Percentiles rank a stretch among this genome's conserved stretches.
Conservation (phyloP, 1,140 invertebrate species). For the Lithobius niger region DNA sequence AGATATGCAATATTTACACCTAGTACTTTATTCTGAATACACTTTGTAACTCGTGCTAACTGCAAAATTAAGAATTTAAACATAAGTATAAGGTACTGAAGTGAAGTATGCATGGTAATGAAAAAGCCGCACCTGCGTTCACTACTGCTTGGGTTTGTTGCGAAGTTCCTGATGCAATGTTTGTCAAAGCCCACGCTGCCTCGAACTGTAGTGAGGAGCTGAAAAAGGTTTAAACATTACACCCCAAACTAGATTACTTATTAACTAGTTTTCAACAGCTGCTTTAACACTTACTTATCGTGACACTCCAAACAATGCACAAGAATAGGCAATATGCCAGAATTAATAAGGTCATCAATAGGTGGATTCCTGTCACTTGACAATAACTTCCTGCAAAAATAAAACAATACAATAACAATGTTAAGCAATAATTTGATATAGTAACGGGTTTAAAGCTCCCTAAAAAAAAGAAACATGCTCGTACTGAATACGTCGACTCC, state of each 20-base stretch:
- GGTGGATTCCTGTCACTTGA: conserved; percentile 96
- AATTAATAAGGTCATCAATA: conserved; percentile 89
- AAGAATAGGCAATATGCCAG: conserved; percentile 85
- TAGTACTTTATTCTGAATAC: too few relatives aligned
- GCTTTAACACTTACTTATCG: conserved; percentile 47
- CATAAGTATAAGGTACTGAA: too few relatives aligned
- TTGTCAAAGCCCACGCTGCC: conserved; percentile 97
- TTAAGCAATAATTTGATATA: too few relatives aligned
- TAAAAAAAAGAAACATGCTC: too few relatives aligned
- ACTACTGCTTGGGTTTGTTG: conserved; percentile 94
- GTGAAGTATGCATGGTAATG: too few relatives aligned
- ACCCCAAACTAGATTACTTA: conserved; percentile 6
- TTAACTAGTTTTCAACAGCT: neutral
- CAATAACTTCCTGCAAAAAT: conserved; percentile 59
- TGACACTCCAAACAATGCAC: conserved; percentile 74
- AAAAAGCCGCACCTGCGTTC: conserved; percentile 42
- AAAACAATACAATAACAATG: neutral
- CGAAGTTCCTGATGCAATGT: conserved; percentile 95
- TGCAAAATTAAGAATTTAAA: too few relatives aligned
- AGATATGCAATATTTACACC: too few relatives aligned
- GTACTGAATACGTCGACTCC: too few relatives aligned
- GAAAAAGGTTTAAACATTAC: conserved; percentile 19
- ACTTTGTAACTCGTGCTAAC: too few relatives aligned
- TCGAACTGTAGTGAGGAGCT: conserved; percentile 93
- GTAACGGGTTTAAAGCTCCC: too few relatives aligned